Conservation (phyloP, 2,888 invertebrate species). For the Rhagonycha fulva region DNA sequence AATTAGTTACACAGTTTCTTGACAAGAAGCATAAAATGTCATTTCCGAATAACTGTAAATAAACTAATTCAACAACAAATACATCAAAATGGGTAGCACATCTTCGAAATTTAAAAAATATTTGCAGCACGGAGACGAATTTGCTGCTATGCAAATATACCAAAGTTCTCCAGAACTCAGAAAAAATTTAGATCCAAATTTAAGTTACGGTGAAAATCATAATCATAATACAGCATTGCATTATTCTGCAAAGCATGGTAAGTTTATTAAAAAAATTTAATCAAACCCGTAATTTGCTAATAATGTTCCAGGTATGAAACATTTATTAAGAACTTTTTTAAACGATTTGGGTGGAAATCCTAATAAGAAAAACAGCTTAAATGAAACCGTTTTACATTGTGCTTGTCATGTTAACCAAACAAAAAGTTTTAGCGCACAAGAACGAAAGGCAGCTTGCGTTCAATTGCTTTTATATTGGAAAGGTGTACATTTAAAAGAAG, state of each 20-base stretch:
- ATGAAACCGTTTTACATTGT: constrained; percentile 67
- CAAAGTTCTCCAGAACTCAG: constrained; percentile 66
- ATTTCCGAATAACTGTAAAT: constrained; percentile 10
- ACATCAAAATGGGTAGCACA: constrained; percentile 65
- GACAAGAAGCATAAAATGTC: constrained; percentile 46
- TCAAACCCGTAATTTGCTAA: neutral
- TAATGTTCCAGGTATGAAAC: constrained; percentile 56
- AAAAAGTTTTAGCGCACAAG: constrained; percentile 60
- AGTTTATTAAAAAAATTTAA: constrained; percentile 57
- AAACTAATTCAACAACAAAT: neutral
- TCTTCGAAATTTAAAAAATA: constrained; percentile 72
- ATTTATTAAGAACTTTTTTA: constrained; percentile 65
- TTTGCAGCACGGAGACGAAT: constrained; percentile 71
- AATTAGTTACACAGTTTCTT: constrained; percentile 48
- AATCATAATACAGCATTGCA: constrained; percentile 70
- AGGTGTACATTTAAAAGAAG: constrained; percentile 58
- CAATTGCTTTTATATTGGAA: constrained; percentile 66
- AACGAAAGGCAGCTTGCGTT: constrained; percentile 64
- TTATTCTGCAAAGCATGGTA: constrained; percentile 67
- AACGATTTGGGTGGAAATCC: constrained; percentile 69
- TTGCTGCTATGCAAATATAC: constrained; percentile 68
- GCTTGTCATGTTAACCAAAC: constrained; percentile 60
- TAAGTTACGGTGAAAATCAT: constrained; percentile 68
- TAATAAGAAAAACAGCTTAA: constrained; percentile 66
- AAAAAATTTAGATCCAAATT: constrained; percentile 68